A percentile compares a stretch with the other conserved stretches of the same genome.
phyloP scores from a whole-genome alignment of 2,888 invertebrate species.

The Thera obeliscata region DNA sequence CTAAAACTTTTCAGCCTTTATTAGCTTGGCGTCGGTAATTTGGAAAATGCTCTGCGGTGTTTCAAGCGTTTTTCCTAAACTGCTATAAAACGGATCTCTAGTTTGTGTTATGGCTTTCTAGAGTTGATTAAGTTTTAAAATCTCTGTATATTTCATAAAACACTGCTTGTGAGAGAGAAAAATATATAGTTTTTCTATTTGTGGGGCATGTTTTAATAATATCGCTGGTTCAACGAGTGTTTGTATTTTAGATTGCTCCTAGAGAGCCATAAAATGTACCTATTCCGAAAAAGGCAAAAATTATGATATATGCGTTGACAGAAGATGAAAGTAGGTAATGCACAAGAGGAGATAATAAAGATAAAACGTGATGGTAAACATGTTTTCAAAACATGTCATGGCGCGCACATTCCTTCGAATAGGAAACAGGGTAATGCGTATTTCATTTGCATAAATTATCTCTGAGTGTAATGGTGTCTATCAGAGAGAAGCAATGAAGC shows the following conservation, averaged over 20 bases:
- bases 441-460: conserved; percentile 82
- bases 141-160: conserved; percentile 49
- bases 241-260: conserved; percentile 59
- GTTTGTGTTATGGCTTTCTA: conserved; percentile 55
- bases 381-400: conserved; percentile 71
- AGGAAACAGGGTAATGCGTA: conserved; percentile 76
- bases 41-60: conserved; percentile 64
- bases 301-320: conserved; percentile 60
- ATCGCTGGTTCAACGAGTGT: conserved; percentile 42
- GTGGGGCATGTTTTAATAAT: conserved; percentile 50
- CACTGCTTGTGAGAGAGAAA: conserved; percentile 19
- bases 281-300: conserved; percentile 56
- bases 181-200: conserved; percentile 35
- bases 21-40: conserved; percentile 74
- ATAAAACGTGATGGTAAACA: conserved; percentile 75
- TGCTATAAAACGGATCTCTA: conserved; percentile 59
- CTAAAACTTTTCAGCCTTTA: conserved; percentile 78
- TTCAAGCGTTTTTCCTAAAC: conserved; percentile 57
- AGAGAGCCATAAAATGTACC: conserved; percentile 56
- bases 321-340: conserved; percentile 62
- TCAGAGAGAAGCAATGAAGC: conserved; percentile 51
- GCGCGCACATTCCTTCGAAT: conserved; percentile 62
- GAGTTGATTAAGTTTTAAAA: conserved; percentile 65
- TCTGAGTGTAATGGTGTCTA: conserved; percentile 65
- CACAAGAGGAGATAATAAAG: conserved; percentile 70